Evolutionary conservation across 2,113 vertebrate genomes (phyloP).

Genomic region (Euleptes europaea): DNA sequence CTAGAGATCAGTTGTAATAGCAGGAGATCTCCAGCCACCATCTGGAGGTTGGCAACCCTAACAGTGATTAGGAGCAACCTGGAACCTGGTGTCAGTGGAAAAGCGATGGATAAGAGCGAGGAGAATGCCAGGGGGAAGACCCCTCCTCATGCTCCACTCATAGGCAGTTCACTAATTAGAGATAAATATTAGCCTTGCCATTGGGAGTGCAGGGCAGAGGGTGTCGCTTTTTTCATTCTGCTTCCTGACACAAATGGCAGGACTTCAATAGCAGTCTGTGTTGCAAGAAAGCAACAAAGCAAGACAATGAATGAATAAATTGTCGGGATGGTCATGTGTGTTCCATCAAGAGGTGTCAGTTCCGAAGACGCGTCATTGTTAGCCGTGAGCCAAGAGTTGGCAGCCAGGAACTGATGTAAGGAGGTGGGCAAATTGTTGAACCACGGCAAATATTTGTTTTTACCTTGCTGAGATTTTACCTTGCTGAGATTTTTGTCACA

Average conservation of each 20-base stretch:
- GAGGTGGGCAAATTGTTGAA: constrained; percentile 32
- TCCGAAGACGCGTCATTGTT: constrained; percentile 5
- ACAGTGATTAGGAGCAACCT: neutral
- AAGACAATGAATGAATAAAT: neutral
- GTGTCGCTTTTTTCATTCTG: rapidly evolving
- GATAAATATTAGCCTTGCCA: constrained; percentile 14
- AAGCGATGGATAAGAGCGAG: neutral
- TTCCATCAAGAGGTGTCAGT: neutral
- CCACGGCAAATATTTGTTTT: constrained; percentile 39
- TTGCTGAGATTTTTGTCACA: constrained; percentile 12
- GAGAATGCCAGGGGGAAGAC: no score
- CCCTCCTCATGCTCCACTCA: neutral
- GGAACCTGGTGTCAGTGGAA: neutral
- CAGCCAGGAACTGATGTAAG: constrained; percentile 22
- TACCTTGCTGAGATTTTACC: no score
- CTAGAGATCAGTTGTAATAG: no score
- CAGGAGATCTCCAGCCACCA: no score
- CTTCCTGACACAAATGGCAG: neutral
- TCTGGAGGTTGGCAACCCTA: neutral
- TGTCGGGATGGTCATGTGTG: neutral
- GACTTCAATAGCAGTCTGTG: neutral
- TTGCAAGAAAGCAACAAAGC: neutral
- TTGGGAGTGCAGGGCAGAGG: neutral
- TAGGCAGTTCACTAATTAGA: neutral
- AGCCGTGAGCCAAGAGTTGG: neutral